A percentile compares a stretch with the other conserved stretches of the same genome.
These are phyloP conservation scores for Dreissena rostriformis DNA, from an alignment of 1,140 invertebrate species.

Conservation along the genomic window DNA sequence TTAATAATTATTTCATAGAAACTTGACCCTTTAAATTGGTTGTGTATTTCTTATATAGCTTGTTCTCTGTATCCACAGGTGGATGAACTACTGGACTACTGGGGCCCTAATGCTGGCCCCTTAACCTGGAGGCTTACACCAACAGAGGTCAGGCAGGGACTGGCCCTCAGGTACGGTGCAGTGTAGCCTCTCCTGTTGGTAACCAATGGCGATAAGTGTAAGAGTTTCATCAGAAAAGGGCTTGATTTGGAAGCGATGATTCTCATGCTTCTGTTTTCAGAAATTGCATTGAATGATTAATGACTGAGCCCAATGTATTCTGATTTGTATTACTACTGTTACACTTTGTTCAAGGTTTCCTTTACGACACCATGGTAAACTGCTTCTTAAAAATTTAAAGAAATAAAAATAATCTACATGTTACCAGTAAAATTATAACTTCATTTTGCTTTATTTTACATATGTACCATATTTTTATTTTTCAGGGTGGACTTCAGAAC, in stretches of 20 bases:
- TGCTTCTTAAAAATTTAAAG: no score
- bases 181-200: neutral
- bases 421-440: no score
- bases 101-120: slow-evolving; percentile 87
- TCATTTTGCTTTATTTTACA: no score
- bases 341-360: neutral
- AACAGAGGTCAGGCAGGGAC: slow-evolving; percentile 90
- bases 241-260: neutral
- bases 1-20: no score
- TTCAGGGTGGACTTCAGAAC: slow-evolving; percentile 88
- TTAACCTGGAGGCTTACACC: slow-evolving; percentile 93
- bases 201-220: neutral
- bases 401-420: no score
- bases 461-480: slow-evolving; percentile 44
- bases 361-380: no score
- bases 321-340: neutral
- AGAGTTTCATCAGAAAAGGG: neutral
- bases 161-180: slow-evolving; percentile 86
- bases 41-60: no score
- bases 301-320: neutral
- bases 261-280: neutral
- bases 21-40: no score
- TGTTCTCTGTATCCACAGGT: slow-evolving; percentile 64
- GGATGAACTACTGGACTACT: slow-evolving; percentile 84
- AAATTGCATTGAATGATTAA: neutral